Conservation (phyloP, 2,113 vertebrate genomes). For the Nothoprocta perdicaria region DNA sequence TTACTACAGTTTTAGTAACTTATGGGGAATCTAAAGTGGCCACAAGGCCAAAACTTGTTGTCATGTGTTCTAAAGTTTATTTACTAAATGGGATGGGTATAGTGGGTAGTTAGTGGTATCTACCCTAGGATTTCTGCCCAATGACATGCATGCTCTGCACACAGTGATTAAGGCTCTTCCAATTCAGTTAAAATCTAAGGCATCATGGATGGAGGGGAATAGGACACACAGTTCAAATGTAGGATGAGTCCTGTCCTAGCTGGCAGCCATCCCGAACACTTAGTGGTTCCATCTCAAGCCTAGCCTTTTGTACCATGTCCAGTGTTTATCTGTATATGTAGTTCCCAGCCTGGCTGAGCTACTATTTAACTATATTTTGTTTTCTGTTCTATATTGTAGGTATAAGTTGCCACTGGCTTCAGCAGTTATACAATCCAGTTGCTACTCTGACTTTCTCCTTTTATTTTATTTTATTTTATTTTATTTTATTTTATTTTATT, state of each 20-base stretch:
- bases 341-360: not conserved
- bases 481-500: too few relatives aligned
- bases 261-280: not conserved
- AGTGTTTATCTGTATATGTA: not conserved
- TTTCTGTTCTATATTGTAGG: not conserved
- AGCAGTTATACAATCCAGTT: not conserved
- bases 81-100: not conserved
- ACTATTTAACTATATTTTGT: not conserved
- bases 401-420: not conserved
- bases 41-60: not conserved
- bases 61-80: not conserved
- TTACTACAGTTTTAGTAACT: not conserved
- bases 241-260: not conserved
- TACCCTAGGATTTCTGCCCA: not conserved
- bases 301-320: not conserved
- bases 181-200: not conserved
- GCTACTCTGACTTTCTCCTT: not conserved
- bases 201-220: not conserved
- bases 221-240: not conserved
- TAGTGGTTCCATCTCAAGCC: not conserved
- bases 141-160: not conserved
- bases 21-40: not conserved
- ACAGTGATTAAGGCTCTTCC: rapidly evolving
- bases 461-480: too few relatives aligned
- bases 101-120: not conserved